Evolutionary conservation across 2,113 vertebrate species (phyloP).

Genomic region (Charina bottae): DNA sequence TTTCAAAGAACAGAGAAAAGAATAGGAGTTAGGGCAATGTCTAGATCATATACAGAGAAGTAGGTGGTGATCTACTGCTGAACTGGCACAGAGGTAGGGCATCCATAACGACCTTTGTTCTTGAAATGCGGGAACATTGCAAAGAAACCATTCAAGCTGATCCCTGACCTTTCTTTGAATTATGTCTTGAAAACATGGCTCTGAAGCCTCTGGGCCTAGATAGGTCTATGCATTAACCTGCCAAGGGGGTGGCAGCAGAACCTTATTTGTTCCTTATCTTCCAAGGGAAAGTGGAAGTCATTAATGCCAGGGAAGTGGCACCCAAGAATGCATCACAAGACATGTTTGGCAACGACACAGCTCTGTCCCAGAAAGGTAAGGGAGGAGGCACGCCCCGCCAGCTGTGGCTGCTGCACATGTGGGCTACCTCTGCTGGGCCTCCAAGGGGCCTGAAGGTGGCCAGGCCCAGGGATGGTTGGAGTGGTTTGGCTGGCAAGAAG

Average conservation of each 20-base stretch:
- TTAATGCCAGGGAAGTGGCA: conserved; percentile 91
- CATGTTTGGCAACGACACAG: conserved; percentile 86
- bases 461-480: background rate
- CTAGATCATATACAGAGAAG: background rate
- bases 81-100: background rate
- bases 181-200: background rate
- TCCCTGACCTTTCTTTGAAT: background rate
- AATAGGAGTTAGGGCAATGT: background rate
- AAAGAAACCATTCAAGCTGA: too few species aligned
- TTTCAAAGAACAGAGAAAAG: background rate
- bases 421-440: background rate
- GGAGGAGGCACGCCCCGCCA: background rate
- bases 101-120: background rate
- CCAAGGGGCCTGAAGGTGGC: background rate
- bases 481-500: background rate
- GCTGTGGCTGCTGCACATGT: background rate
- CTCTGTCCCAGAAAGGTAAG: conserved; percentile 82
- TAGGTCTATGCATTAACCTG: background rate
- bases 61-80: background rate
- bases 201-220: background rate
- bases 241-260: background rate
- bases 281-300: conserved; percentile 86
- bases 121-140: background rate
- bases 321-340: conserved; percentile 69
- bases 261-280: background rate